Percentiles rank a stretch among this genome's conserved stretches.
phyloP scores from a whole-genome alignment of 2,888 invertebrate species.

The Chrysina gloriosa region DNA sequence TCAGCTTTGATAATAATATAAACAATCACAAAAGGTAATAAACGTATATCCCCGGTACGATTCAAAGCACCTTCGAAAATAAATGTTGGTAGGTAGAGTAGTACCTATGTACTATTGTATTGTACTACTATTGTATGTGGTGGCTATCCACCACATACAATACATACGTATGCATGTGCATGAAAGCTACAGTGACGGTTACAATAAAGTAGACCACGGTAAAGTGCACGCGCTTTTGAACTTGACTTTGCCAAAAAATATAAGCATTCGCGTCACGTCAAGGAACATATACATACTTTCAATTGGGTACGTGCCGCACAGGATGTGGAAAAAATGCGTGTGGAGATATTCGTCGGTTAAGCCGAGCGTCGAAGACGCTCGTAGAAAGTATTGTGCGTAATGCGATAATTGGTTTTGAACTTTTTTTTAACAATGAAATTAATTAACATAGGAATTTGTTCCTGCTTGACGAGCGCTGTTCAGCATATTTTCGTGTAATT shows the following conservation, averaged over 20 bases:
- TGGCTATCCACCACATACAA: too few relatives aligned
- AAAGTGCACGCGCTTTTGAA: constrained; percentile 35
- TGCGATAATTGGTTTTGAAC: too few relatives aligned
- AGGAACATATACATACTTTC: not conserved
- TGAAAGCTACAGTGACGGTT: not conserved
- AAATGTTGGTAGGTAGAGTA: not conserved
- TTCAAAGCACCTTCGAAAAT: not conserved
- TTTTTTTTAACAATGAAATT: too few relatives aligned
- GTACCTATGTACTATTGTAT: not conserved
- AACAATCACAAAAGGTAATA: too few relatives aligned
- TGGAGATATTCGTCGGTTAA: too few relatives aligned
- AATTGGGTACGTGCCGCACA: not conserved
- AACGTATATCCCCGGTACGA: not conserved
- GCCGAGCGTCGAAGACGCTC: too few relatives aligned
- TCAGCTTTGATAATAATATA: too few relatives aligned
- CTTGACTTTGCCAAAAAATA: constrained; percentile 39
- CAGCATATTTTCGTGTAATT: too few relatives aligned
- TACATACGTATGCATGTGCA: not conserved
- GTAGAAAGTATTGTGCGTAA: too few relatives aligned
- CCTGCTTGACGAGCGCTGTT: too few relatives aligned
- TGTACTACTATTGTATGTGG: not conserved
- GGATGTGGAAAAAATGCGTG: not conserved
- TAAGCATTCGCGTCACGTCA: not conserved
- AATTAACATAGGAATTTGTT: too few relatives aligned
- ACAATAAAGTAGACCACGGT: constrained; percentile 5